phyloP scores from a whole-genome alignment of 2,797 vertebrate species.

The Eupleurogrammus muticus region DNA sequence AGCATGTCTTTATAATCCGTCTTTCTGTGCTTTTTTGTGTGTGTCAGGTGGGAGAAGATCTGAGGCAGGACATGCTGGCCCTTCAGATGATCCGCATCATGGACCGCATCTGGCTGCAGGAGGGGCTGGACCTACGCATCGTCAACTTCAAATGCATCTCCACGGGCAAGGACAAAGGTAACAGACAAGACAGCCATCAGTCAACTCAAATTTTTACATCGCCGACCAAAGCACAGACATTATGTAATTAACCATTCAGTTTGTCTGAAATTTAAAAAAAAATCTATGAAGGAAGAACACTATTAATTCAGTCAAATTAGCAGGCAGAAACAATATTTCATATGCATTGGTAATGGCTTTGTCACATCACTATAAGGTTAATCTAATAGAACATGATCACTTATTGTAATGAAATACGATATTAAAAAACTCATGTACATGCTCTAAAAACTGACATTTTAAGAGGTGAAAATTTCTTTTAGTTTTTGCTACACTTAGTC shows the following conservation, averaged over 20 bases:
- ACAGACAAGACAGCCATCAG: background rate
- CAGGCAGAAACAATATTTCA: background rate
- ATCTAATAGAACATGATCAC: background rate
- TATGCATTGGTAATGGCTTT: background rate
- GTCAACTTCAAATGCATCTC: conserved; percentile 98
- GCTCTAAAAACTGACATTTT: too few species aligned
- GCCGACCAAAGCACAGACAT: background rate
- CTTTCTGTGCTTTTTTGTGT: background rate
- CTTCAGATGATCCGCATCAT: conserved; percentile 99
- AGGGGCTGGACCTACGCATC: conserved; percentile 96
- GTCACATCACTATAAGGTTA: background rate
- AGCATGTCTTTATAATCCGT: background rate
- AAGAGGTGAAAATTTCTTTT: too few species aligned
- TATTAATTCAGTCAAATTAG: background rate
- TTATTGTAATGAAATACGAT: too few species aligned
- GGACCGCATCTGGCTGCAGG: conserved; percentile 98
- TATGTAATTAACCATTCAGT: background rate
- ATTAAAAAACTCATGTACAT: background rate
- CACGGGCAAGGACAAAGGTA: conserved; percentile 96
- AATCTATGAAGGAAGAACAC: background rate
- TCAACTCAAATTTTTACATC: background rate
- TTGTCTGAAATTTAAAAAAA: background rate
- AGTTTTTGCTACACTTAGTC: too few species aligned
- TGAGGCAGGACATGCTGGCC: conserved; percentile 98
- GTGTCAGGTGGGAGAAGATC: conserved; percentile 94